Evolutionary conservation across 2,888 invertebrate species (phyloP), one percentile per base, ranked within the genome.

Genomic region (Drosophila flavopinicola): DNA sequence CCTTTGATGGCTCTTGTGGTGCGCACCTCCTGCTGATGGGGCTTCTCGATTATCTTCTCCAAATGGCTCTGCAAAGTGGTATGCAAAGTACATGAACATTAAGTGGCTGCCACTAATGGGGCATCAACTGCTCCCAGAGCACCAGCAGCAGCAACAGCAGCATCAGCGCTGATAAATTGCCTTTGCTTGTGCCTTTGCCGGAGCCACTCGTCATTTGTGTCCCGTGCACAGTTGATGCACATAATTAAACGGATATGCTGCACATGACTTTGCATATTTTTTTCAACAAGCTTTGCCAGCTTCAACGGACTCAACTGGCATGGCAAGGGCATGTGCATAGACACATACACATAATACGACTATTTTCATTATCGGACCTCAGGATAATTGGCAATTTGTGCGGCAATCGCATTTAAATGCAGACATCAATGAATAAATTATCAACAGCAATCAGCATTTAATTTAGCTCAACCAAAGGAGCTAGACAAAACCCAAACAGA

Each of bases 21-120:
- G 33, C 92, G 90, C 47, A 92, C 89, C 13, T 84, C 76, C 30
- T 65, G 90, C 75, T 89, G 64, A 93, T 94, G 94, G 0, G 96
- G 96, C 75, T 96, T 93, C 90, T 97, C 96, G 59, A 97, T 94
- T 88, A 98, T 97, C 85, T 95, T 95, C 88, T 96, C 96, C 75
- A 97, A 92, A 89, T 96, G 96, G 88, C 95, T 96, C 96, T 97
- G 92, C 42, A 88, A 84, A 39, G 15, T 30, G 54, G 57, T 64
- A 75, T 53, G 47, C 44, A 63, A 54, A 78, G 57, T 45, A 63
- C 45, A 68, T 23, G 29, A 45, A 60, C 80, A 80, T 86, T 84
- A 86, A 85, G 70, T 80, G 82, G 44, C 59, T 58, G 82, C 58
- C 84, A 63, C 78, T 76, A 83, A 85, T 79, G 80, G 73, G 44